Evolutionary conservation across 37 sponge, comb jelly and placozoan species (phyloP).

Genomic region (Petrosia ficiformis): DNA sequence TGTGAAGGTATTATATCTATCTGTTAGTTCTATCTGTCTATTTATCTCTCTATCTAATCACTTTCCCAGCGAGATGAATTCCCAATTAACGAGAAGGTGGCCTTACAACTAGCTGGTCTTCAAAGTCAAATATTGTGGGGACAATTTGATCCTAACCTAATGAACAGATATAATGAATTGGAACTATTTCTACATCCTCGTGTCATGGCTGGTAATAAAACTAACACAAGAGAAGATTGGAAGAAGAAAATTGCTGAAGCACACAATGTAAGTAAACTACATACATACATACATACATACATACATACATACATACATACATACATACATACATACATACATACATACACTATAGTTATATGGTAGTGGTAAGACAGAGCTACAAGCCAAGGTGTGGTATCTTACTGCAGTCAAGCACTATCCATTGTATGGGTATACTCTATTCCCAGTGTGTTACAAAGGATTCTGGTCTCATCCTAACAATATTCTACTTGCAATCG

Average conservation of each 20-base stretch:
- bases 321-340: background rate
- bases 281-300: background rate
- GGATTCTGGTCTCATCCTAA: conserved; percentile 97
- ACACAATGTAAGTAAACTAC: conserved; percentile 62
- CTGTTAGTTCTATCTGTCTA: background rate
- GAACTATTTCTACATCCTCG: conserved; percentile 61
- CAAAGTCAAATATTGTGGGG: conserved; percentile 91
- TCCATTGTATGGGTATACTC: conserved; percentile 83
- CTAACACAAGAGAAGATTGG: conserved; percentile 68
- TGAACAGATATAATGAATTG: conserved; percentile 68
- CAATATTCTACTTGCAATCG: conserved; percentile 74
- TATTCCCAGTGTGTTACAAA: conserved; percentile 89
- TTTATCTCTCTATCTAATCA: background rate
- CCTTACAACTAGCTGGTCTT: conserved; percentile 90
- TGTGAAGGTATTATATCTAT: conserved; percentile 66
- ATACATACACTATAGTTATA: conserved; percentile 46
- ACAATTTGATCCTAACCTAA: conserved; percentile 37
- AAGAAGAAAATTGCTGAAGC: conserved; percentile 76
- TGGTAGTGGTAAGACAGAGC: conserved; percentile 85
- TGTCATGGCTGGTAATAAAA: conserved; percentile 45
- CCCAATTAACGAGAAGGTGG: conserved; percentile 86
- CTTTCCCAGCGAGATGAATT: conserved; percentile 83
- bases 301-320: background rate
- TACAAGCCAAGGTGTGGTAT: conserved; percentile 97
- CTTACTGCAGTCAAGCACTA: conserved; percentile 93